Percentiles rank a stretch among this genome's conserved stretches.
Evolutionary conservation across 2,888 invertebrate species (phyloP).

Genomic region (Nowickia ferox): DNA sequence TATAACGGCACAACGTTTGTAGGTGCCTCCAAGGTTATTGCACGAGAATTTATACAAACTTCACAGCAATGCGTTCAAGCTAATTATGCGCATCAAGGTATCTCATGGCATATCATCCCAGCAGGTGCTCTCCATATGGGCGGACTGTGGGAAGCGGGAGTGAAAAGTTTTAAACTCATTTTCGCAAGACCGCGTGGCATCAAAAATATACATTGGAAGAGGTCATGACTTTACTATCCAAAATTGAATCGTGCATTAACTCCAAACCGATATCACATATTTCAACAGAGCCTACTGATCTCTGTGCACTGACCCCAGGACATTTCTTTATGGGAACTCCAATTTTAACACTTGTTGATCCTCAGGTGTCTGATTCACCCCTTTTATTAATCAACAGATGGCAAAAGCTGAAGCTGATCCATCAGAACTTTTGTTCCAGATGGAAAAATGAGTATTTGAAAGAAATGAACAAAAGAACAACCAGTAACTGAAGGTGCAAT

Average conservation of each 20-base stretch:
- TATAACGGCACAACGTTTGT: constrained; percentile 4
- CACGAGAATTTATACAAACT: neutral
- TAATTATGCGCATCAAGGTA: constrained; percentile 3
- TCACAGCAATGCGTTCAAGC: neutral
- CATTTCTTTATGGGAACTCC: neutral
- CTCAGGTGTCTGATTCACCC: too few relatives aligned
- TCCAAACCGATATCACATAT: constrained; percentile 4
- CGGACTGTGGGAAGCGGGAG: too few relatives aligned
- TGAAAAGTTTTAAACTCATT: too few relatives aligned
- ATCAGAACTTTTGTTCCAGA: neutral
- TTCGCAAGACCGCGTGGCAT: neutral
- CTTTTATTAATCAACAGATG: too few relatives aligned
- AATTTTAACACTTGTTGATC: neutral
- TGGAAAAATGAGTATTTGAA: constrained; percentile 11
- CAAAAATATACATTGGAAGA: constrained; percentile 5
- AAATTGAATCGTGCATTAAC: constrained; percentile 9
- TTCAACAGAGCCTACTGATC: neutral
- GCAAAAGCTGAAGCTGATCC: neutral
- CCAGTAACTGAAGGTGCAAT: neutral
- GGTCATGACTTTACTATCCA: too few relatives aligned
- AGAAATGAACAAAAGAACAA: constrained; percentile 2
- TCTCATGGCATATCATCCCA: constrained; percentile 24
- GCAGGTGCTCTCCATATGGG: constrained; percentile 8
- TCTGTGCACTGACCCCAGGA: neutral
- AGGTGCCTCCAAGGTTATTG: neutral